These are phyloP conservation scores for Pterois miles DNA, from an alignment of 2,797 vertebrate genomes.

Conservation along the genomic window DNA sequence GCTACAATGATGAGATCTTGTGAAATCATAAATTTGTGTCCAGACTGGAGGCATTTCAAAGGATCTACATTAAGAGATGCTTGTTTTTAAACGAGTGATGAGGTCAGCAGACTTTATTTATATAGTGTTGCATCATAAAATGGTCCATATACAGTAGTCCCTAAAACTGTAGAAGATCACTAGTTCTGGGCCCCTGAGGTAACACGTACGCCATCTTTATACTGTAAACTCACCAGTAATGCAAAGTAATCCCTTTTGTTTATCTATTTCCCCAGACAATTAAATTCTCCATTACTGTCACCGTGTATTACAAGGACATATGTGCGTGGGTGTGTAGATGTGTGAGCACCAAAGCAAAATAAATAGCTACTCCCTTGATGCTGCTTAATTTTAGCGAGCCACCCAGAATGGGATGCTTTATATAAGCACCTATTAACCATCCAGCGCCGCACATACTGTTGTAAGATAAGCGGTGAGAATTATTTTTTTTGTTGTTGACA, in stretches of 20 bases:
- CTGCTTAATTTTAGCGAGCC: conserved; percentile 56
- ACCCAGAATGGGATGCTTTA: conserved; percentile 35
- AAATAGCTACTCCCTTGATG: conserved; percentile 59
- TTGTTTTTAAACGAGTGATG: neutral
- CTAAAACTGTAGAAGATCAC: conserved; percentile 11
- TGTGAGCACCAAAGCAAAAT: conserved; percentile 45
- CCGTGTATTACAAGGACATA: conserved; percentile 63
- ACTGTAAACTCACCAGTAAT: conserved; percentile 58
- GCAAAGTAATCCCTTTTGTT: conserved; percentile 68
- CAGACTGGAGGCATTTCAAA: neutral
- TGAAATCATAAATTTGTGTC: neutral
- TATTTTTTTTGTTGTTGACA: conserved; percentile 8
- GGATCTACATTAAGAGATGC: neutral
- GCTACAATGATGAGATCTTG: neutral
- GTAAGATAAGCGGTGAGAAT: neutral
- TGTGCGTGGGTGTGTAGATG: conserved; percentile 59
- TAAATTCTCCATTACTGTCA: conserved; percentile 70
- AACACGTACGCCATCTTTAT: conserved; percentile 44
- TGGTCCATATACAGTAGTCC: conserved; percentile 13
- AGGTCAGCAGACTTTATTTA: conserved; percentile 1
- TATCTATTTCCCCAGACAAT: conserved; percentile 66
- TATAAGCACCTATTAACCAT: conserved; percentile 45
- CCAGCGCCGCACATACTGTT: neutral
- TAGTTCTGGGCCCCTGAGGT: neutral
- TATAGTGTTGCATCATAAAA: conserved; percentile 33